Percentiles rank a stretch among this genome's conserved stretches.
Conservation (phyloP, 2,797 vertebrate genomes). For the Mormyrops boulengeri region DNA sequence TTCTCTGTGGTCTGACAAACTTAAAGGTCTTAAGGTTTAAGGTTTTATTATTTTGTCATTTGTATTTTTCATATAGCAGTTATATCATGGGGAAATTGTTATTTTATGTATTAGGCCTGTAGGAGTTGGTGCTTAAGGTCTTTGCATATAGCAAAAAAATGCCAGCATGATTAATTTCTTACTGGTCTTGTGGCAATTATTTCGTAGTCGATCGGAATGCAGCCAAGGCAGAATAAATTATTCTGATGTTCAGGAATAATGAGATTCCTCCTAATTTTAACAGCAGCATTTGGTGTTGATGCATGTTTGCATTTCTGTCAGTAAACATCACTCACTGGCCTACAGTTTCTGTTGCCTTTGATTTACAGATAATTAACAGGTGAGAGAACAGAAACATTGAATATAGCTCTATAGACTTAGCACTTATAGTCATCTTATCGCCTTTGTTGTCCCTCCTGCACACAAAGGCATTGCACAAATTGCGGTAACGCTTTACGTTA, state of each 20-base stretch:
- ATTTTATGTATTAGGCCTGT: not conserved
- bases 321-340: not conserved
- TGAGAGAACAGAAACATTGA: not conserved
- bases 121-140: not conserved
- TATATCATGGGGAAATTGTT: not conserved
- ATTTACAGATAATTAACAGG: not conserved
- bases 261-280: constrained; percentile 2
- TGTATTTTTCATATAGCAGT: not conserved
- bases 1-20: not conserved
- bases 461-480: too few species aligned
- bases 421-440: not conserved
- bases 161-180: not conserved
- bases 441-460: not conserved
- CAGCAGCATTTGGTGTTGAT: not conserved
- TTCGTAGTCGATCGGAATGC: not conserved
- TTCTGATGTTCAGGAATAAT: constrained; percentile 8
- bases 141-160: not conserved
- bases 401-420: not conserved
- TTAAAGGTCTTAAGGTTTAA: not conserved
- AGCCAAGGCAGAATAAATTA: constrained; percentile 3
- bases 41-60: not conserved
- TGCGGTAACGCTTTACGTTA: not conserved
- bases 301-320: not conserved
- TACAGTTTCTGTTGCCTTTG: not conserved
- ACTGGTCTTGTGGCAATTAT: not conserved